Percentiles rank a stretch among this genome's conserved stretches.
Evolutionary conservation across 2,888 invertebrate species (phyloP).

Genomic region (Lobophora halterata): DNA sequence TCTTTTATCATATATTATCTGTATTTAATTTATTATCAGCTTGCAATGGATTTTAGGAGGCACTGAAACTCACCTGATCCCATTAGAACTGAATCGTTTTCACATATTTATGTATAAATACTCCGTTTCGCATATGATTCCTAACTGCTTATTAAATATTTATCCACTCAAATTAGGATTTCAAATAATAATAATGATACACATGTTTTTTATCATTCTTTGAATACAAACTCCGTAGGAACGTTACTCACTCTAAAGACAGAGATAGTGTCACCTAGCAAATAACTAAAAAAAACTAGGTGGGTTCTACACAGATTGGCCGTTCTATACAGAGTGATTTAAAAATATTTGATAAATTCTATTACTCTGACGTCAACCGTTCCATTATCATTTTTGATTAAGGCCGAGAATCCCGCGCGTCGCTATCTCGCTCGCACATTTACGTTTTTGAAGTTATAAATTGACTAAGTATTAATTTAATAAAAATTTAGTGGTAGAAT

Average conservation of each 20-base stretch:
- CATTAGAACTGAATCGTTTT: constrained; percentile 44
- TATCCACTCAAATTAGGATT: constrained; percentile 2
- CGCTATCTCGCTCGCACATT: too few relatives aligned
- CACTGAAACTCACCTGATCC: constrained; percentile 45
- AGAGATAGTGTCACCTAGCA: constrained; percentile 39
- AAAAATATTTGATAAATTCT: constrained; percentile 2
- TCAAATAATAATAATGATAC: too few relatives aligned
- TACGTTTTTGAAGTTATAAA: too few relatives aligned
- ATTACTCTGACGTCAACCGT: constrained; percentile 5
- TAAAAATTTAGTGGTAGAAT: too few relatives aligned
- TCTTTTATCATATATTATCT: too few relatives aligned
- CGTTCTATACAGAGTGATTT: constrained; percentile 40
- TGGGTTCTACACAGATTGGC: constrained; percentile 35
- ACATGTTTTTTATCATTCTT: constrained; percentile 6
- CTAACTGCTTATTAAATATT: constrained; percentile 2
- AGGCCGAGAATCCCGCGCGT: neutral
- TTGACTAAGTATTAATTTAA: too few relatives aligned
- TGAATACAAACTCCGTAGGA: constrained; percentile 28
- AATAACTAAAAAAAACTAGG: constrained; percentile 38
- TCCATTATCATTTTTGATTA: constrained; percentile 10
- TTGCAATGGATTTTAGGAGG: too few relatives aligned
- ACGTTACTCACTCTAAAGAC: constrained; percentile 36
- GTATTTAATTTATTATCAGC: too few relatives aligned
- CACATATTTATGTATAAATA: constrained; percentile 47
- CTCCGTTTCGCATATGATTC: constrained; percentile 30